These are phyloP conservation scores for Ceuthmochares aereus DNA, from an alignment of 2,113 vertebrate species.

Conservation along the genomic window DNA sequence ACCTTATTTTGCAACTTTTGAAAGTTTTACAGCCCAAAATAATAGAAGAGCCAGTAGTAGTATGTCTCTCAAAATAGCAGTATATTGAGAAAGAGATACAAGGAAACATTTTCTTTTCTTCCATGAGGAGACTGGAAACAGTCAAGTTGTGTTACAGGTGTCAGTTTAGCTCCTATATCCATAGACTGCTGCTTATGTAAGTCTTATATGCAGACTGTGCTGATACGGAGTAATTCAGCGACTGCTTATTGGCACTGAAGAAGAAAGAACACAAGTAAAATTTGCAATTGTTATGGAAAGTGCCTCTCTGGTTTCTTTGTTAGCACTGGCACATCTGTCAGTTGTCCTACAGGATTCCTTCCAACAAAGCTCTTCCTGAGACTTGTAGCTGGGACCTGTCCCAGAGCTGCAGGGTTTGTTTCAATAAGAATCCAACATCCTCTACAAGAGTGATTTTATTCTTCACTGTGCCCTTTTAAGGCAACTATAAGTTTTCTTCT, in stretches of 20 bases:
- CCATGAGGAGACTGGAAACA: not conserved
- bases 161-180: not conserved
- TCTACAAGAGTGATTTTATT: not conserved
- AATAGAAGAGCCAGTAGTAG: not conserved
- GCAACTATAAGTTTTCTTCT: not conserved
- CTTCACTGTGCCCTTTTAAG: not conserved
- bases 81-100: not conserved
- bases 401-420: not conserved
- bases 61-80: not conserved
- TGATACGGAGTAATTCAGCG: not conserved
- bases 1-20: not conserved
- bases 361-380: constrained; percentile 26
- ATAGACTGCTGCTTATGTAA: not conserved
- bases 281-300: constrained; percentile 50
- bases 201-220: not conserved
- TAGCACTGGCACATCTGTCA: constrained; percentile 53
- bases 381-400: not conserved
- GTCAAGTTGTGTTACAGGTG: not conserved
- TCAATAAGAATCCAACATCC: not conserved
- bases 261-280: not conserved
- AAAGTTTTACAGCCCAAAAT: not conserved
- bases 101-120: not conserved
- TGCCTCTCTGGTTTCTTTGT: not conserved
- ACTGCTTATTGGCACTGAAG: not conserved
- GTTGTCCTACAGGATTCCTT: constrained; percentile 34